These are phyloP conservation scores for Cyprinodon brontotheroides DNA, from an alignment of 2,113 vertebrate species.

Conservation along the genomic window DNA sequence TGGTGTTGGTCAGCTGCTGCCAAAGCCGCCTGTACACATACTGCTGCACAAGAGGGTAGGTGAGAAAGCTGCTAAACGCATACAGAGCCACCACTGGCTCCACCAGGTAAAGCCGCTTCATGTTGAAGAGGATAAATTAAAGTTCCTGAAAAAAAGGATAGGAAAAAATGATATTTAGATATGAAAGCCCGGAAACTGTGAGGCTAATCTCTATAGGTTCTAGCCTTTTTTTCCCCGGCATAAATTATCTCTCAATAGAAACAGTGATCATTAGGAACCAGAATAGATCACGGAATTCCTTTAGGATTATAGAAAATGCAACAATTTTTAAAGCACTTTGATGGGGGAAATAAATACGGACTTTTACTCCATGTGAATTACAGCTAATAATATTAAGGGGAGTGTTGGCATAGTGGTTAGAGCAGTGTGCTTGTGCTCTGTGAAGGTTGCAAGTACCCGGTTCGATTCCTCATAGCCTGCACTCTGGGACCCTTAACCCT, in stretches of 20 bases:
- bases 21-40: constrained; percentile 90
- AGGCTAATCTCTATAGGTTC: background rate
- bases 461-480: no score
- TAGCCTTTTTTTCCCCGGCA: background rate
- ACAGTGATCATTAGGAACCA: no score
- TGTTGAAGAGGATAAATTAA: constrained; percentile 41
- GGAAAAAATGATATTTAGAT: background rate
- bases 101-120: constrained; percentile 83
- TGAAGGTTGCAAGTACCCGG: no score
- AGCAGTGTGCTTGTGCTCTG: no score
- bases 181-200: constrained; percentile 4
- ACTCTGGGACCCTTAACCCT: no score
- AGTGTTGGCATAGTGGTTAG: no score
- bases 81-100: constrained; percentile 89
- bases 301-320: no score
- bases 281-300: no score
- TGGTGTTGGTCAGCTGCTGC: constrained; percentile 84
- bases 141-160: constrained; percentile 3
- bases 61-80: constrained; percentile 81
- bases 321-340: no score
- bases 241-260: background rate
- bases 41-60: constrained; percentile 83
- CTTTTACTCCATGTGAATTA: no score
- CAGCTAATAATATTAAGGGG: no score
- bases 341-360: no score